Evolutionary conservation across 2,888 invertebrate genomes (phyloP), one percentile per base, ranked within the genome.

Genomic region (Diaprepes abbreviatus): DNA sequence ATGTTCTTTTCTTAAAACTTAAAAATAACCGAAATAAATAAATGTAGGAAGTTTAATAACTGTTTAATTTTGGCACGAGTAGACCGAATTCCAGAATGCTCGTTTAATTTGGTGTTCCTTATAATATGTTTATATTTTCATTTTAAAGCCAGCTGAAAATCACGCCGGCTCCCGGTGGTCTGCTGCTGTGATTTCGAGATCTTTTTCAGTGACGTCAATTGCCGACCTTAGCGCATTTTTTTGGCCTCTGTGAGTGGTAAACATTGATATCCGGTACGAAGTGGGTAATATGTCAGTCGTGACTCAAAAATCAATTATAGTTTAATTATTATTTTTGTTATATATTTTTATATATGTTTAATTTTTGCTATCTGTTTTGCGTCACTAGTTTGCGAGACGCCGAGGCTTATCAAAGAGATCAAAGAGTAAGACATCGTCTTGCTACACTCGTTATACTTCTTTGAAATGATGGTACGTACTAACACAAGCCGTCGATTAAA

Each of bases 111-210:
- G 60, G 35, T 4, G 4, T 31, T 19, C 3, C 9, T 54, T 54
- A 17, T 35, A 33, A 12, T 14, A 12, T 14, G 38, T 24, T 50
- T 50, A 31, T 31, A 48, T 50, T 69, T 57, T 40, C 57, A 52
- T 64, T 50, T 63, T 45, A 48, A 40, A 16, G 58, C 50, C 64
- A 64, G 69, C 58, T 70, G 69, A 70, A 65, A 64, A 71, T 68
- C 71, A 71, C 71, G 71, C 65, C 33, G 59, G 65, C 40, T 63
- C 55, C 65, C 33, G 43, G 63, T 71, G 71, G 67, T 71, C 63
- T 67, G 28, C 17, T 55, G 48, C 24, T 48, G 33, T 40, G 38
- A 64, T 57, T 62, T 70, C 59, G 60, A 58, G 58, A 69, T 12
- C 43, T 43, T 40, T 52, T 21, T 31, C 7, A 52, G 50, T 71